Conservation (phyloP, 2,797 vertebrate species). For the Coccyzus lansbergi region DNA sequence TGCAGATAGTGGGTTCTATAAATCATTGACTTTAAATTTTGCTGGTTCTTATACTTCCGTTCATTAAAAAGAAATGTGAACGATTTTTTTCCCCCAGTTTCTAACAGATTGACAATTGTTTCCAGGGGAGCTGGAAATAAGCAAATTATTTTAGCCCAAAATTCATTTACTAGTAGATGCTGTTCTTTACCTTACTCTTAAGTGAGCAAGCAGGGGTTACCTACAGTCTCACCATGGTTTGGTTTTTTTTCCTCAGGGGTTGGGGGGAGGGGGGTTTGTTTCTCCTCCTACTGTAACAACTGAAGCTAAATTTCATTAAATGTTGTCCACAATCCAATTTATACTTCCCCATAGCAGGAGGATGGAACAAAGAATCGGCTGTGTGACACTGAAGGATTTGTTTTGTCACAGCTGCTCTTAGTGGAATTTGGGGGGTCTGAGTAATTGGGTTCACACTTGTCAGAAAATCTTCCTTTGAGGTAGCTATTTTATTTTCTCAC, state of each 20-base stretch:
- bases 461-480: conserved; percentile 4
- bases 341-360: neutral
- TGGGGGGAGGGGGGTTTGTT: neutral
- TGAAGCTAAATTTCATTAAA: conserved; percentile 48
- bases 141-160: neutral
- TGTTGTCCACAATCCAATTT: conserved; percentile 27
- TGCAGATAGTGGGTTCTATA: neutral
- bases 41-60: neutral
- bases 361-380: neutral
- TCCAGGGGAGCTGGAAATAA: neutral
- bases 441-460: conserved; percentile 14
- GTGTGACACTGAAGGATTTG: conserved; percentile 35
- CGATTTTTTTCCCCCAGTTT: neutral
- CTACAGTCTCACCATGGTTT: neutral
- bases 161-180: neutral
- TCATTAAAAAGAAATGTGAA: neutral
- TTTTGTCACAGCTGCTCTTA: conserved; percentile 5
- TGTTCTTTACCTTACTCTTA: neutral
- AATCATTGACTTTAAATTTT: neutral
- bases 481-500: conserved; percentile 1
- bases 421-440: neutral
- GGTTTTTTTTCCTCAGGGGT: neutral
- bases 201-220: neutral
- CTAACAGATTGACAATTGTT: neutral
- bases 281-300: neutral